phyloP scores from a whole-genome alignment of 2,797 vertebrate genomes.

The Neomorphus geoffroyi region DNA sequence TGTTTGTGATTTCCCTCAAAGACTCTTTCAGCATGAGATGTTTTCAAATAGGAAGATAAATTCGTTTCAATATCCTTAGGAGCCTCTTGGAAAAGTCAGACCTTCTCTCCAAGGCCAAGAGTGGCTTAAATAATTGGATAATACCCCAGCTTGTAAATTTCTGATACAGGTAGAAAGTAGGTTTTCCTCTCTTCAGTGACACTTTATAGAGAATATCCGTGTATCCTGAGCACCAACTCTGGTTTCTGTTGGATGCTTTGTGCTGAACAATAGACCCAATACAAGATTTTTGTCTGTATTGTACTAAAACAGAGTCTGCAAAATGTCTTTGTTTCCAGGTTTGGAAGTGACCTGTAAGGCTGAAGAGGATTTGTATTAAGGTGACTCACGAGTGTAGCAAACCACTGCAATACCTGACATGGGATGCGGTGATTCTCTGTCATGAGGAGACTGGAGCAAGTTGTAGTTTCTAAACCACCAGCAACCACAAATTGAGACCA shows the following conservation, averaged over 20 bases:
- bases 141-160: neutral
- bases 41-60: constrained; percentile 57
- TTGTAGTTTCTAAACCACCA: neutral
- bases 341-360: neutral
- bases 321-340: neutral
- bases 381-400: constrained; percentile 5
- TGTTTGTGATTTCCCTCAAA: constrained; percentile 12
- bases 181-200: neutral
- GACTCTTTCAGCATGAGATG: neutral
- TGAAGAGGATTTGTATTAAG: neutral
- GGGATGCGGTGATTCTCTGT: neutral
- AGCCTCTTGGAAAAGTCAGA: neutral
- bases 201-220: neutral
- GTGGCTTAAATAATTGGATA: neutral
- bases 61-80: neutral
- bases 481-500: neutral
- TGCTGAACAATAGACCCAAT: neutral
- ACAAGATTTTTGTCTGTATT: neutral
- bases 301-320: neutral
- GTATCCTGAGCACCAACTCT: neutral
- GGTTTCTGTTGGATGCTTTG: neutral
- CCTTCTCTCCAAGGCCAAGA: neutral
- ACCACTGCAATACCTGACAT: neutral
- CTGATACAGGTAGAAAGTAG: neutral
- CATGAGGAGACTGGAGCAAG: neutral